A percentile compares a stretch with the other conserved stretches of the same genome.
phyloP scores from a whole-genome alignment of 2,797 vertebrate genomes.

The Tarsius wallacei region DNA sequence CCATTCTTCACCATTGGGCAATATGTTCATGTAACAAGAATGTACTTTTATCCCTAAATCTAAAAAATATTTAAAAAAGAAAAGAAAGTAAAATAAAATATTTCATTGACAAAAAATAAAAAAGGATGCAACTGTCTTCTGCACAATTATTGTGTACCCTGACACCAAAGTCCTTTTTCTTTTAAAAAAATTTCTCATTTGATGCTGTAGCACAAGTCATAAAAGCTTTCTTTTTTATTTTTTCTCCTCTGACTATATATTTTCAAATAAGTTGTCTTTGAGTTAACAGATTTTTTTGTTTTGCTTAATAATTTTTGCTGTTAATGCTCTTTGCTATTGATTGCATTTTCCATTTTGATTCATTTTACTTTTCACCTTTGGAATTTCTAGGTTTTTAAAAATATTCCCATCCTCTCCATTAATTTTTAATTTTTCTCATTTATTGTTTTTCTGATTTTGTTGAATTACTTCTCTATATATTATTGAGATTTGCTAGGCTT shows the following conservation, averaged over 20 bases:
- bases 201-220: neutral
- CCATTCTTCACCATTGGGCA: no score
- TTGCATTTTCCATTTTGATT: neutral
- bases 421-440: neutral
- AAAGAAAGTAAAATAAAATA: no score
- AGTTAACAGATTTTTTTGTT: neutral
- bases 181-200: neutral
- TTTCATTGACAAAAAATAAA: no score
- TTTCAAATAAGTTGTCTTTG: neutral
- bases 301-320: neutral
- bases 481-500: neutral
- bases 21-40: no score
- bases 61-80: no score
- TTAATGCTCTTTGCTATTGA: neutral
- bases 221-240: neutral
- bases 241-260: neutral
- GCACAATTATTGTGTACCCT: no score
- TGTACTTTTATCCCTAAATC: no score
- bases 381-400: neutral
- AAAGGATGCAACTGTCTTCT: no score
- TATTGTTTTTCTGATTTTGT: neutral
- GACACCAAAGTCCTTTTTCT: no score
- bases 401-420: neutral
- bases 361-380: neutral
- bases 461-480: neutral